These are phyloP conservation scores for Theristicus caerulescens DNA, from an alignment of 2,113 vertebrate genomes.

Conservation along the genomic window DNA sequence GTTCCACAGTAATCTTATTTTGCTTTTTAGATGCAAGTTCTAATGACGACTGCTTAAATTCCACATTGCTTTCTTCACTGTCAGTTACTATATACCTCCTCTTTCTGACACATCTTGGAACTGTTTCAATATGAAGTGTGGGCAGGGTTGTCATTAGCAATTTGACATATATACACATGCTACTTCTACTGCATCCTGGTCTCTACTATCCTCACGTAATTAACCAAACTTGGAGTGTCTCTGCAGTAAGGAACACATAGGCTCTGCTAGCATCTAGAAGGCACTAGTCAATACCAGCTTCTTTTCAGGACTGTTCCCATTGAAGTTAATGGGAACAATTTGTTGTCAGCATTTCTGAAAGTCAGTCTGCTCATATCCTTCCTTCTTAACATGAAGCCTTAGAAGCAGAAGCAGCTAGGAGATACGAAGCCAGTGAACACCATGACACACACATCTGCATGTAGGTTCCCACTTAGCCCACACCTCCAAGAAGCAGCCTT, in stretches of 20 bases:
- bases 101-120: slow-evolving; percentile 2
- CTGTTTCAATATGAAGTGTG: slow-evolving; percentile 27
- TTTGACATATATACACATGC: slow-evolving; percentile 10
- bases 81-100: slow-evolving; percentile 27
- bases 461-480: not conserved
- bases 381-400: not conserved
- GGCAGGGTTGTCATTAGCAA: slow-evolving; percentile 36
- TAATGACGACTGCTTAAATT: slow-evolving; percentile 13
- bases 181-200: slow-evolving; percentile 9
- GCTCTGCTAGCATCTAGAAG: not conserved
- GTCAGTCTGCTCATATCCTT: not conserved
- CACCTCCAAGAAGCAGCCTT: not conserved
- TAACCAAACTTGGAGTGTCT: not conserved
- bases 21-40: not conserved
- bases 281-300: not conserved
- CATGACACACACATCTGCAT: not conserved
- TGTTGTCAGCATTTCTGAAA: not conserved
- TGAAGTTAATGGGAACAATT: not conserved
- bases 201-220: not conserved
- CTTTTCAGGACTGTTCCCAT: not conserved
- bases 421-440: not conserved
- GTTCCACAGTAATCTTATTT: not conserved
- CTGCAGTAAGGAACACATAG: not conserved
- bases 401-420: not conserved
- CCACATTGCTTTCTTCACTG: slow-evolving; percentile 40